Percentiles rank a stretch among this genome's conserved stretches.
phyloP scores from a whole-genome alignment of 1,140 invertebrate species.

The Aphelenchoides besseyi region DNA sequence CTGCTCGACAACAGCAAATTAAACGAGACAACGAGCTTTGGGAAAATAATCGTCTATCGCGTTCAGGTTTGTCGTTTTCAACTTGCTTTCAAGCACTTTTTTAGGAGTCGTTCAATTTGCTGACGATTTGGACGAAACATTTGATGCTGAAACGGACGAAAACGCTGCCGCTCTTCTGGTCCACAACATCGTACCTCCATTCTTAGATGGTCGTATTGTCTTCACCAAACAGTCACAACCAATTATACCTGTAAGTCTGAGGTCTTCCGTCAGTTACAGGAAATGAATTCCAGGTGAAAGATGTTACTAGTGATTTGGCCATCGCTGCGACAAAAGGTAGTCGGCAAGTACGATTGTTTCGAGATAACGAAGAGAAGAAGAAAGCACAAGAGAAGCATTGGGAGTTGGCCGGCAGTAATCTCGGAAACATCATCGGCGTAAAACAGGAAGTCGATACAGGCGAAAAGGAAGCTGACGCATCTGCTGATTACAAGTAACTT shows the following conservation, averaged over 20 bases:
- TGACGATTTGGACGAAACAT: conserved; percentile 83
- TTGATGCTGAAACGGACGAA: conserved; percentile 80
- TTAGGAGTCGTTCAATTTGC: conserved; percentile 85
- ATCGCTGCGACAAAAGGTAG: conserved; percentile 86
- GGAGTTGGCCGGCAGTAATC: conserved; percentile 91
- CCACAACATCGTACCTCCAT: conserved; percentile 97
- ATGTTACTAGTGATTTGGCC: conserved; percentile 97
- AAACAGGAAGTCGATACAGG: conserved; percentile 71
- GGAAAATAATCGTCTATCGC: conserved; percentile 90
- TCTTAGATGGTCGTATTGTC: conserved; percentile 94
- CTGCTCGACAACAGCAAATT: conserved; percentile 59
- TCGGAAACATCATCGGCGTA: conserved; percentile 96
- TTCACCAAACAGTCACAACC: conserved; percentile 99
- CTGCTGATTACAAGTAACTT: conserved; percentile 59
- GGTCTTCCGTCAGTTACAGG: conserved; percentile 32
- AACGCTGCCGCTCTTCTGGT: conserved; percentile 90
- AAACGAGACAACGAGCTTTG: conserved; percentile 87
- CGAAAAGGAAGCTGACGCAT: conserved; percentile 67
- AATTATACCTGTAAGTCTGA: conserved; percentile 74
- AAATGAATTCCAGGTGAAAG: conserved; percentile 71
- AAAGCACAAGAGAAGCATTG: conserved; percentile 98
- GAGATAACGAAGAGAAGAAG: conserved; percentile 90
- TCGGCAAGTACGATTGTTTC: conserved; percentile 76
- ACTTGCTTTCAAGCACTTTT: conserved; percentile 9
- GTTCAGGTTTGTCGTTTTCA: conserved; percentile 46